Evolutionary conservation across 2,888 invertebrate genomes (phyloP), one percentile per base, ranked within the genome.

Genomic region (Phrixothrix hirtus): DNA sequence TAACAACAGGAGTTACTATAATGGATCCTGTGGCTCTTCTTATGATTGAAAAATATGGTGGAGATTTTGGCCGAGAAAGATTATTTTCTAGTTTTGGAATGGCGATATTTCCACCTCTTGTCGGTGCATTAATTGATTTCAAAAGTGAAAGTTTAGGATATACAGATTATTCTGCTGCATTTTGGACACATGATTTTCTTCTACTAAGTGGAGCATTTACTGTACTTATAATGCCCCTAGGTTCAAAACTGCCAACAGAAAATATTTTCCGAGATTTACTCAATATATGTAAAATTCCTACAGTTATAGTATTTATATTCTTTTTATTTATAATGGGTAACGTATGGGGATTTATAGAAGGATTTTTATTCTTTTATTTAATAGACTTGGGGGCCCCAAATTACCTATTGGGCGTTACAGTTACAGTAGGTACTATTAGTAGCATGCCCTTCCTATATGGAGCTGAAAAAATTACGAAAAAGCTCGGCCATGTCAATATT

Each of bases 291-390:
- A 85, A 84, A 73, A 85, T 90, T 81, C 86, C 88, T 0, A 87
- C 89, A 64, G 86, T 93, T 32, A 84, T 88, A 25, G 79, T 88
- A 31, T 92, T 94, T 68, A 86, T 94, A 67, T 78, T 88, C 64
- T 88, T 92, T 72, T 78, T 93, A 31, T 89, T 91, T 68, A 81
- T 87, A 16, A 79, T 93, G 63, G 94, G 94, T 51, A 89, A 90
- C 67, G 84, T 91, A 71, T 92, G 90, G 87, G 93, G 93, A 17
- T 92, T 92, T 74, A 89, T 93, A 46, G 93, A 94, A 74, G 90
- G 89, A 41, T 94, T 90, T 72, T 77, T 94, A 21, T 94, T 92
- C 73, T 82, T 92, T 68, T 93, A 90, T 73, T 79, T 93, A 57
- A 88, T 87, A 74, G 91, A 92, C 73, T 78, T 92, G 57, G 87